Evolutionary conservation across 2,888 invertebrate species (phyloP), one percentile per base, ranked within the genome.

Genomic region (Nomada hirtipes): DNA sequence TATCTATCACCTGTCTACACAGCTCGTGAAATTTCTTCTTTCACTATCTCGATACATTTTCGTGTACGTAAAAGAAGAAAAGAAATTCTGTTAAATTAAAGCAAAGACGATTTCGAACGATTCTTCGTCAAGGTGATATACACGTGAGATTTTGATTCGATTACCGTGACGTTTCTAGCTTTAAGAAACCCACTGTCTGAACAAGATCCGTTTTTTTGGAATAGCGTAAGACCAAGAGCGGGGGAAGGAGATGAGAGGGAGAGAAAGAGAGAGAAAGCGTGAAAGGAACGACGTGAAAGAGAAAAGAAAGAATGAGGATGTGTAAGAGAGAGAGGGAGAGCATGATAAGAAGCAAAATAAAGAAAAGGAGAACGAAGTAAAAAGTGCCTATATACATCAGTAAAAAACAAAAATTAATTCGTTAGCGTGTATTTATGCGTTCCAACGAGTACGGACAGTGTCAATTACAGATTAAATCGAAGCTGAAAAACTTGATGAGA

Each of bases 341-440:
- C 61, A 26, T 36, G 57, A 57, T 60, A 47, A 20, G 59, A 44
- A 53, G 65, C 36, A 36, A 7, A 7, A 36, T 36, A 53, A 36
- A 63, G 68, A 79, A 68, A 76, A 67, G 79, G 82, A 84, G 79
- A 86, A 70, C 60, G 79, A 67, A 70, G 70, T 71, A 72, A 88
- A 88, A 88, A 88, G 88, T 88, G 88, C 88, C 88, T 88, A 88
- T 88, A 88, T 82, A 84, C 85, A 85, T 77, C 88, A 87, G 78
- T 84, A 86, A 68, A 53, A 55, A 36, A 29, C n/a, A 42, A 29
- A 77, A 77, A 88, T 85, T 88, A 85, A 86, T 88, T 86, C 76
- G 83, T 85, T 86, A 88, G 86, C 82, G 79, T 87, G 82, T 85
- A 83, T 68, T 81, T 84, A 86, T 82, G 81, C 88, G 85, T 86